A percentile compares a stretch with the other conserved stretches of the same genome.
phyloP scores from a whole-genome alignment of 2,888 invertebrate genomes.

The Seladonia tumulorum region DNA sequence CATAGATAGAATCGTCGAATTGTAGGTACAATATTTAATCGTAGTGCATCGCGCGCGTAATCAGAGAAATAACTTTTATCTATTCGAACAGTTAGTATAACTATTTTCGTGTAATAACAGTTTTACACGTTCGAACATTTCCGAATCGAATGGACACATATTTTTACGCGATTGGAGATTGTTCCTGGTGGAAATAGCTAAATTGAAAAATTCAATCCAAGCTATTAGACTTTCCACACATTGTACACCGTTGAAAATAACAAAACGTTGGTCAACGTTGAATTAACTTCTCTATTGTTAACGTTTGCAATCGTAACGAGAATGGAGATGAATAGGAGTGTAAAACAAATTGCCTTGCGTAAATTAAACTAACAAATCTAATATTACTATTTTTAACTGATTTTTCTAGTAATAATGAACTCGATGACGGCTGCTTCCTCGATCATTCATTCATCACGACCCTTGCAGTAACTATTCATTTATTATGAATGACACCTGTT shows the following conservation, averaged over 20 bases:
- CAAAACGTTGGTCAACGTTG: neutral
- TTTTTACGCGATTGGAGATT: neutral
- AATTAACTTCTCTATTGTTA: neutral
- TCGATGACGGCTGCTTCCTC: neutral
- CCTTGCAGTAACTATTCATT: neutral
- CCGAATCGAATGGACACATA: neutral
- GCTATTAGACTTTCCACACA: neutral
- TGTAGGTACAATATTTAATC: neutral
- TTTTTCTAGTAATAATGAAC: neutral
- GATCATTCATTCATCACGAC: neutral
- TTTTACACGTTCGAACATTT: neutral
- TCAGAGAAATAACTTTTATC: neutral
- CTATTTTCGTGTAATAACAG: neutral
- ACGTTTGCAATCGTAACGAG: neutral
- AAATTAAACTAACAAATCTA: too few relatives aligned
- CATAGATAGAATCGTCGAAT: neutral
- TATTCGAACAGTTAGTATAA: neutral
- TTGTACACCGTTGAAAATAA: neutral
- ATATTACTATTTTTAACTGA: too few relatives aligned
- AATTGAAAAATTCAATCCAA: neutral
- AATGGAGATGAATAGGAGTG: neutral
- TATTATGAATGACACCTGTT: neutral
- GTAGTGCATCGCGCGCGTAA: neutral
- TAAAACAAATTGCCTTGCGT: neutral
- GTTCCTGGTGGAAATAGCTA: neutral